phyloP scores from a whole-genome alignment of 1,140 invertebrate species.

The Hylaeus volcanicus region DNA sequence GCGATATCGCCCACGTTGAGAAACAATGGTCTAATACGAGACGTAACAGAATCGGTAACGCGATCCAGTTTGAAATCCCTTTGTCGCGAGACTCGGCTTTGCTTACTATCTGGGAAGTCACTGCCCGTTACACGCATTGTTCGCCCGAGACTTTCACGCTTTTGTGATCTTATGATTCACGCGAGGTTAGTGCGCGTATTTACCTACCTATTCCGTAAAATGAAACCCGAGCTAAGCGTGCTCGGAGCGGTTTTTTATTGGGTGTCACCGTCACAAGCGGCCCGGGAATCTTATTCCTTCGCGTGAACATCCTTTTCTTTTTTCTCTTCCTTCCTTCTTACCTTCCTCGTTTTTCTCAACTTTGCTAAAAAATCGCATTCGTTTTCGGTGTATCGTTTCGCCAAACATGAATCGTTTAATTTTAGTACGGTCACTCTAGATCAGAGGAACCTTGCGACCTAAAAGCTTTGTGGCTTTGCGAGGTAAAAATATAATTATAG shows the following conservation, averaged over 20 bases:
- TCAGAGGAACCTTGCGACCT: no score
- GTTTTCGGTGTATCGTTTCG: not conserved
- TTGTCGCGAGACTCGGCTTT: slow-evolving; percentile 34
- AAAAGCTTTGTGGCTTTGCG: no score
- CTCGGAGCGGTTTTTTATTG: slow-evolving; percentile 35
- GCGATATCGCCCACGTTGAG: no score
- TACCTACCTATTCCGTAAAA: slow-evolving; percentile 45
- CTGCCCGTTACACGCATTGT: slow-evolving; percentile 55
- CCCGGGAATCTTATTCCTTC: slow-evolving; percentile 33
- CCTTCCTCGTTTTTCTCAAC: not conserved
- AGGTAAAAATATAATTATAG: no score
- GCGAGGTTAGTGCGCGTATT: slow-evolving; percentile 32
- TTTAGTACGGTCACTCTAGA: no score
- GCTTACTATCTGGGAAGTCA: slow-evolving; percentile 41
- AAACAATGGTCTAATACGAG: not conserved
- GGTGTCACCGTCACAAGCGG: slow-evolving; percentile 3
- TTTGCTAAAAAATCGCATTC: not conserved
- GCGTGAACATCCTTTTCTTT: not conserved
- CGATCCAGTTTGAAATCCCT: slow-evolving; percentile 40
- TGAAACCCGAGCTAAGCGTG: slow-evolving; percentile 48
- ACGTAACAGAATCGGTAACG: slow-evolving; percentile 49
- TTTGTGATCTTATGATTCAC: slow-evolving; percentile 56
- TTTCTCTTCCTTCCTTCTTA: not conserved
- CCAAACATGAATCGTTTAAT: not conserved
- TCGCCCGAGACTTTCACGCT: slow-evolving; percentile 22